Evolutionary conservation across 2,113 vertebrate species (phyloP), one percentile per base, ranked within the genome.

Genomic region (Sporophila hypoxantha): DNA sequence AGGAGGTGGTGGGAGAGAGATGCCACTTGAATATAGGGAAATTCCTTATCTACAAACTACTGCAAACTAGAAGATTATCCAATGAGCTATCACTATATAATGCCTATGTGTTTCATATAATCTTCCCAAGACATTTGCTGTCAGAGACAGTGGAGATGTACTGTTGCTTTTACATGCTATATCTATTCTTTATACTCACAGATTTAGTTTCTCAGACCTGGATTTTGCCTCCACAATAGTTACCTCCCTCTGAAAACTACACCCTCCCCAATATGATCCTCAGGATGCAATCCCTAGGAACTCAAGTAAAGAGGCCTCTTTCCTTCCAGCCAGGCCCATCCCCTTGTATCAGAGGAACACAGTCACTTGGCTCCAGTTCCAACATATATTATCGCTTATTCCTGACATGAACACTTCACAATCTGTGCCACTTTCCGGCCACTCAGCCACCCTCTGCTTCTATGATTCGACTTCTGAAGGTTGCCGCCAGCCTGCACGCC

Each of bases 281-380:
- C 53, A 77, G 69, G 62, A 70, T 81, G 46, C 37, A 78, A 18
- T 34, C 21, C 26, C 23, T 36, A 73, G 34, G 34, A 88, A 47
- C 20, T 69, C 37, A 80, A 75, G 49, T 78, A 56, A 77, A 87
- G 57, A 83, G 80, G 77, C 81, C 90, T 76, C 67, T 74, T 94
- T 84, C 81, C 76, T 78, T 92, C 62, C 70, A 78, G 49, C 39
- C 55, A 81, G 59, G 80, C 70, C 77, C 39, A 76, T 84, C 62
- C 70, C 32, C n/a, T 94, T 3, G 0, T 91, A 93, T 90, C 93
- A 93, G 42, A 90, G 37, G 41, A 86, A 76, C 84, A 62, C 26
- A 59, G 67, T 59, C 55, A 61, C 55, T 90, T 92, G 94, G 92
- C 86, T 93, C 12, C 39, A 55, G 41, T 90, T 94, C 84, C 83